Evolutionary conservation across 2,888 invertebrate genomes (phyloP).

Genomic region (Athrips mouffetella): DNA sequence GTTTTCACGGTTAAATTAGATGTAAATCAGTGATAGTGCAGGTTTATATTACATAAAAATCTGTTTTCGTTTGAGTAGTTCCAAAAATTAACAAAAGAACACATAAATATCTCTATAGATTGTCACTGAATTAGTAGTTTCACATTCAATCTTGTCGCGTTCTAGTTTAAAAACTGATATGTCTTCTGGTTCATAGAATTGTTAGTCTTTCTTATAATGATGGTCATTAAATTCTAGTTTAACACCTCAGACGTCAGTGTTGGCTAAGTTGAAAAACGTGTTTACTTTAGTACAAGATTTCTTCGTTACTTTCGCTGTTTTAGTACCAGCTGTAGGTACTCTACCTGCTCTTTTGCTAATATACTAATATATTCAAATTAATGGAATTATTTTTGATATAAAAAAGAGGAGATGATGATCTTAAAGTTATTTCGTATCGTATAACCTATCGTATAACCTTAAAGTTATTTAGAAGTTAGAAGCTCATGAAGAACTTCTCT

Average conservation of each 20-base stretch:
- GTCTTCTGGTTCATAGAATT: background rate
- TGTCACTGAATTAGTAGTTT: background rate
- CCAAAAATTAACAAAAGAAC: background rate
- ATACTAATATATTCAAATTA: too few relatives aligned
- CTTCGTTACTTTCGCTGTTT: constrained; percentile 8
- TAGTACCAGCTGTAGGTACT: background rate
- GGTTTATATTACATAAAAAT: too few relatives aligned
- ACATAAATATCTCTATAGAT: too few relatives aligned
- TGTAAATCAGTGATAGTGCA: too few relatives aligned
- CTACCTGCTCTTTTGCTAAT: too few relatives aligned
- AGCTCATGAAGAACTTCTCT: too few relatives aligned
- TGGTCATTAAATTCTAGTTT: background rate
- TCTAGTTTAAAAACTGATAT: background rate
- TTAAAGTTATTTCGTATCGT: too few relatives aligned
- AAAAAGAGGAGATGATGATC: too few relatives aligned
- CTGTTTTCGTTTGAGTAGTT: background rate
- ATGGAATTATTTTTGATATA: too few relatives aligned
- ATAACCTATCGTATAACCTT: too few relatives aligned
- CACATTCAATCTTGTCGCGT: background rate
- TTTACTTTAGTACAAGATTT: constrained; percentile 8
- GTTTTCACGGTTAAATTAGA: too few relatives aligned
- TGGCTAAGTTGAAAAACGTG: constrained; percentile 13
- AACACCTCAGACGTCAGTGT: background rate
- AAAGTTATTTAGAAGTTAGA: too few relatives aligned
- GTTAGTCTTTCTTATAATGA: background rate